phyloP scores from a whole-genome alignment of 2,888 invertebrate species.

The Drosophila testacea region DNA sequence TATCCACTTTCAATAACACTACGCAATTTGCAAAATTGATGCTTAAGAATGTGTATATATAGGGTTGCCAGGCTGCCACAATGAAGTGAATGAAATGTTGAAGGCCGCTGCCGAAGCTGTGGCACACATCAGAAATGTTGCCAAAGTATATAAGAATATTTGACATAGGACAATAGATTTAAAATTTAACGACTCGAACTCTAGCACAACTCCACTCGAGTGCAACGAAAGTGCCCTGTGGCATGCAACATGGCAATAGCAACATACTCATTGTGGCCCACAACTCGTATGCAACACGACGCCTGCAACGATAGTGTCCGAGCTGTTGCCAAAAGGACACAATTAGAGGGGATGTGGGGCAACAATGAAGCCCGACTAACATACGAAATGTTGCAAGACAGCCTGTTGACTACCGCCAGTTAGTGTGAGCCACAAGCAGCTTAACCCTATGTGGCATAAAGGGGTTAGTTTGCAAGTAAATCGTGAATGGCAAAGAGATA shows the following conservation, averaged over 20 bases:
- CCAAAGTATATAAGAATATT: slow-evolving; percentile 53
- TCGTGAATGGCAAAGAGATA: too few relatives aligned
- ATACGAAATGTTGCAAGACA: slow-evolving; percentile 61
- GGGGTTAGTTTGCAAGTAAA: not conserved
- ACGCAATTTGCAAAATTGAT: slow-evolving; percentile 55
- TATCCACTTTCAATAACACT: slow-evolving; percentile 33
- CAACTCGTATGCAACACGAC: slow-evolving; percentile 56
- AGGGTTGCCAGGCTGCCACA: slow-evolving; percentile 9
- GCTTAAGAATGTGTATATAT: not conserved
- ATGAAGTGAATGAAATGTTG: slow-evolving; percentile 8
- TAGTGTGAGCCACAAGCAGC: not conserved
- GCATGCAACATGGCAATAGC: slow-evolving; percentile 61
- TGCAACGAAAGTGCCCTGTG: slow-evolving; percentile 23
- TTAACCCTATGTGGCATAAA: slow-evolving; percentile 26
- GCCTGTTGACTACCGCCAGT: slow-evolving; percentile 55
- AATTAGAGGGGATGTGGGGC: not conserved
- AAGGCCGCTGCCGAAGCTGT: slow-evolving; percentile 3
- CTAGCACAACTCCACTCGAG: slow-evolving; percentile 18
- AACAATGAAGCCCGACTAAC: slow-evolving; percentile 19
- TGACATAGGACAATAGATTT: slow-evolving; percentile 65
- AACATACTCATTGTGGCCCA: slow-evolving; percentile 37
- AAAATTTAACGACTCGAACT: slow-evolving; percentile 56
- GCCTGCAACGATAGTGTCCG: slow-evolving; percentile 31
- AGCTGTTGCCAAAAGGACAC: slow-evolving; percentile 38
- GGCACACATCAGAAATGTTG: slow-evolving; percentile 44